Base-by-base conservation (phyloP, 2,113 vertebrate species). In the Tretioscincus oriximinensis region DNA sequence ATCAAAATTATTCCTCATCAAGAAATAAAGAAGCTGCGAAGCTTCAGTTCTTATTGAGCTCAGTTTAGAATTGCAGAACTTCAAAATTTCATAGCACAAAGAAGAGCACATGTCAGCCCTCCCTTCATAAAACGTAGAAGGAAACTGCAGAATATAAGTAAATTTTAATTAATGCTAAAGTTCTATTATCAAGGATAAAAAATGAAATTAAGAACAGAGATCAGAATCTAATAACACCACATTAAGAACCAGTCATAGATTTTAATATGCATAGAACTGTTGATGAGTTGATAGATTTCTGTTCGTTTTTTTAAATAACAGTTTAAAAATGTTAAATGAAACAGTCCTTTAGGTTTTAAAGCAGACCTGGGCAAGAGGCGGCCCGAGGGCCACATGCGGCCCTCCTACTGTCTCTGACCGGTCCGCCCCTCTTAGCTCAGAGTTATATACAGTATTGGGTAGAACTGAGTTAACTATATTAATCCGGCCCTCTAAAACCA, bases 1-100 rank as follows among this genome's bases (percentile, higher is more conserved):
- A 92, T 99, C 98, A n/a, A 99, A 99, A 92, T 99, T 99, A 93
- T 98, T 99, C 89, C 97, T 97, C 98, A 99, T 99, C 82, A 99
- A 95, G 90, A 99, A 99, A 88, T 99, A 99, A 16, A 99, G 96
- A 73, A 99, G 95, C 72, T 98, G 97, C 1, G 98, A 99, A 5
- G 98, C 97, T 22, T 99, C 98, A 0, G 95, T 97, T 61, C 98
- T 95, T 85, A 99, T 98, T 87, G 97, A 98, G 93, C 98, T 97
- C 87, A 99, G 94, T 86, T 99, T 99, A 90, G 98, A 99, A 93
- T 99, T 99, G 66, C 98, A 99, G 75, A 96, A 99, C 90, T 99
- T 99, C 76, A 99, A 94, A 80, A 97, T 97, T 96, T 99, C 98
- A 1, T 98, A 99, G 94, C 98, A 99, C 87, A 99, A 95, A 1